Evolutionary conservation across 2,888 invertebrate species (phyloP).

Genomic region (Luperina nickerlii): DNA sequence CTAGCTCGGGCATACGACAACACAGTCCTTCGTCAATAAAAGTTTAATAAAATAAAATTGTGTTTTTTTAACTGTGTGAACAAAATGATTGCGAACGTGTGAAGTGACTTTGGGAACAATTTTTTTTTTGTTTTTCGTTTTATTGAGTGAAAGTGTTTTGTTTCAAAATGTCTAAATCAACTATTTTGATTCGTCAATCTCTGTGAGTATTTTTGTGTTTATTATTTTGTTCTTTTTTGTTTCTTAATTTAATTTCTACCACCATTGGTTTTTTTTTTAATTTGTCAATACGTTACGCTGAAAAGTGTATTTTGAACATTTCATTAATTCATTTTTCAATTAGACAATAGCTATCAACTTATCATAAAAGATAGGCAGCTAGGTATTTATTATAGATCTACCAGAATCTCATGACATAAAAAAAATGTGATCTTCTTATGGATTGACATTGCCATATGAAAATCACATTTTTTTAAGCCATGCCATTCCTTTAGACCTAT

Average conservation of each 20-base stretch:
- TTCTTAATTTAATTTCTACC: neutral
- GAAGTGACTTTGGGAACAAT: conserved; percentile 60
- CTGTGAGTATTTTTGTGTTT: conserved; percentile 73
- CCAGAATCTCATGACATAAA: too few species aligned
- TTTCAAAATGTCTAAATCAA: conserved; percentile 74
- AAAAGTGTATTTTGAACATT: neutral
- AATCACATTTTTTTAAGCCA: too few species aligned
- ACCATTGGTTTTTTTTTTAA: neutral
- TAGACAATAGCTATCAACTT: too few species aligned
- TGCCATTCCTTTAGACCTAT: too few species aligned
- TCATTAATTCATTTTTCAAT: neutral
- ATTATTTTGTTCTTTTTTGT: conserved; percentile 2
- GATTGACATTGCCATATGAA: too few species aligned
- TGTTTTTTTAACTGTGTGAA: conserved; percentile 50
- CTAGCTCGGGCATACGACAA: conserved; percentile 67
- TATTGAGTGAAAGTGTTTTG: conserved; percentile 58
- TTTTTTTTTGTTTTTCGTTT: conserved; percentile 43
- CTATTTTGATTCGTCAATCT: conserved; percentile 74
- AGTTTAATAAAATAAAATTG: conserved; percentile 21
- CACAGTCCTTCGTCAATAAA: conserved; percentile 64
- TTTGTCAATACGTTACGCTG: neutral
- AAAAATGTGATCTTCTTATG: too few species aligned
- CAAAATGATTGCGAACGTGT: conserved; percentile 60
- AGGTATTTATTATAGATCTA: too few species aligned
- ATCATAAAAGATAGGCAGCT: too few species aligned